These are phyloP conservation scores for Poecile montanus DNA, from an alignment of 2,797 vertebrate genomes.

Conservation along the genomic window DNA sequence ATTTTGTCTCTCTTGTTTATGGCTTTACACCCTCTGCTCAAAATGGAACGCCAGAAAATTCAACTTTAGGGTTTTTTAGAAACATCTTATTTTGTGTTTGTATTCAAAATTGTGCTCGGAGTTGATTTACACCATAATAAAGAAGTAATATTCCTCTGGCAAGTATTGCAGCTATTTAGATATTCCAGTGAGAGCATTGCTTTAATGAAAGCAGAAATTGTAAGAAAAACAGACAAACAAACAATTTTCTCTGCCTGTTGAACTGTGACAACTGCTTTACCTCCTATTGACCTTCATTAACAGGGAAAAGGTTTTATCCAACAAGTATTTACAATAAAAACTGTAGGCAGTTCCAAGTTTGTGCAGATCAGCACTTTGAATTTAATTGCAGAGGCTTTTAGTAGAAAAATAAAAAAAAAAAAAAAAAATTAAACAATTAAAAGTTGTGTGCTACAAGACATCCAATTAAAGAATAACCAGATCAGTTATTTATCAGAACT, in stretches of 20 bases:
- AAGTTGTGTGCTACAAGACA: neutral
- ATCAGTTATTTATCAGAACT: neutral
- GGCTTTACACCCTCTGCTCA: rapidly evolving
- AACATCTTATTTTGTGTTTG: neutral
- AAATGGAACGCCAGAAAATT: neutral
- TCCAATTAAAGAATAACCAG: neutral
- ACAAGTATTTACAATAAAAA: neutral
- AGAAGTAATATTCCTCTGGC: neutral
- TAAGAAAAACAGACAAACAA: neutral
- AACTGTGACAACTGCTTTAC: neutral
- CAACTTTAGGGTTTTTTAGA: neutral
- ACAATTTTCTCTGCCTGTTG: neutral
- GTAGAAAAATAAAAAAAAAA: no score
- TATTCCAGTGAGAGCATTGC: neutral
- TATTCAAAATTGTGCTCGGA: neutral
- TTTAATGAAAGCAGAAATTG: conserved; percentile 11
- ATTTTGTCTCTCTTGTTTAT: neutral
- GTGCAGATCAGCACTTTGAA: neutral
- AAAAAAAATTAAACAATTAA: no score
- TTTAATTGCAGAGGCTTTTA: neutral
- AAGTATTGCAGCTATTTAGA: neutral
- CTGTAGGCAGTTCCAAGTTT: neutral
- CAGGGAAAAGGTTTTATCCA: neutral
- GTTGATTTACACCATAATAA: neutral
- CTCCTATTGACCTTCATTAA: neutral